phyloP scores from a whole-genome alignment of 2,113 vertebrate species.

The Chamaea fasciata region DNA sequence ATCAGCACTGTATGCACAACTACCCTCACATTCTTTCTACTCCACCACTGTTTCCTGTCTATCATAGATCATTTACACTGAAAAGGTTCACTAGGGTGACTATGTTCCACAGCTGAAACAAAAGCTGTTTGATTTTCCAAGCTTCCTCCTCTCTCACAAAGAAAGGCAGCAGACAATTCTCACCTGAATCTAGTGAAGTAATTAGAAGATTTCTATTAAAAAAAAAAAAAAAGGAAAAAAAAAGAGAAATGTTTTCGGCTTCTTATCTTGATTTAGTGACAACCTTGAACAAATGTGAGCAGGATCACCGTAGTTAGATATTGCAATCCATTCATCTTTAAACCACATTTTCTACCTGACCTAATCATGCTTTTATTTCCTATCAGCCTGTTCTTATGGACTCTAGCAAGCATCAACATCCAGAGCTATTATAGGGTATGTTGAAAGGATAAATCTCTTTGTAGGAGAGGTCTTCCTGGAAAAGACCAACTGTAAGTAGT shows the following conservation, averaged over 20 bases:
- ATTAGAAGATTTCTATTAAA: not conserved
- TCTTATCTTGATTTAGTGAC: conserved; percentile 3
- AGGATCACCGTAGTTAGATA: not conserved
- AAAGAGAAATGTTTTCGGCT: not conserved
- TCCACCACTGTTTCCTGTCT: not conserved
- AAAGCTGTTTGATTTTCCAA: not conserved
- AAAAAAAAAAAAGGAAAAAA: not conserved
- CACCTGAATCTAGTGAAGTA: not conserved
- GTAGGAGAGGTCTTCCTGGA: not conserved
- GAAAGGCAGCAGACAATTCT: not conserved
- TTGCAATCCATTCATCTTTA: not conserved
- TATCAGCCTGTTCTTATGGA: not conserved
- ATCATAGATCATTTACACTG: not conserved
- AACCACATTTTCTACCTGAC: not conserved
- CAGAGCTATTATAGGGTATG: not conserved
- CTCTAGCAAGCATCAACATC: not conserved
- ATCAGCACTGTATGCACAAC: not conserved
- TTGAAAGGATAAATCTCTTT: not conserved
- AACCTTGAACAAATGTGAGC: not conserved
- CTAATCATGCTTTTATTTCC: conserved; percentile 10
- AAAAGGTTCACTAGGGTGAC: not conserved
- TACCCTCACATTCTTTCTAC: not conserved
- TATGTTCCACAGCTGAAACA: not conserved
- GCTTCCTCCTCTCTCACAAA: not conserved
- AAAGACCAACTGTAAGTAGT: not conserved